phyloP scores from a whole-genome alignment of 30 jellyfish, hydroid and myxozoan genomes.

The Hydra vulgaris region DNA sequence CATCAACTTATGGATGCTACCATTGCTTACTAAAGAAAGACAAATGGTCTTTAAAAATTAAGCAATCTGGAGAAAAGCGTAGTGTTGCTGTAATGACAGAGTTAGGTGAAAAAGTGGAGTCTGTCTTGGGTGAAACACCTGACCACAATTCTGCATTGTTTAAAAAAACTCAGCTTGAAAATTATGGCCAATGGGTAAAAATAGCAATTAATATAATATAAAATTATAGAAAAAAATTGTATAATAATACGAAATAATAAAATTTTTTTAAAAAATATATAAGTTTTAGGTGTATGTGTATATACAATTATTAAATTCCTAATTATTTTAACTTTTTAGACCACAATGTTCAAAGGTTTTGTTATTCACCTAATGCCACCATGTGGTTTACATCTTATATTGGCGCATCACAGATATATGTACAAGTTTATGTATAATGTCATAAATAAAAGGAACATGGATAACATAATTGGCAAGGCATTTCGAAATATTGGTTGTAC shows the following conservation, averaged over 20 bases:
- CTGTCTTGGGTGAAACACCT: conserved; percentile 3
- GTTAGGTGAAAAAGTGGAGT: conserved; percentile 7
- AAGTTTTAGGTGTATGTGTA: too few relatives aligned
- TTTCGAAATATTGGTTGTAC: conserved; percentile 1
- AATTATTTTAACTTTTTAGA: background rate
- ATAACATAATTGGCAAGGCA: background rate
- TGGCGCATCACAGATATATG: conserved; percentile 18
- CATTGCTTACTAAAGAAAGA: conserved; percentile 3
- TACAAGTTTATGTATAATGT: background rate
- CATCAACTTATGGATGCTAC: conserved; percentile 15
- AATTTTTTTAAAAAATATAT: too few relatives aligned
- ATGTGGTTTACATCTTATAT: conserved; percentile 16
- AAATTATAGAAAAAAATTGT: too few relatives aligned
- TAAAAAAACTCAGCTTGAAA: background rate
- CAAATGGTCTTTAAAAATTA: background rate
- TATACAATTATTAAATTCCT: background rate
- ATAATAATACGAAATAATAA: background rate
- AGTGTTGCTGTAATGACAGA: background rate
- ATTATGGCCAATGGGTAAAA: conserved; percentile 23
- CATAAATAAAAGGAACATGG: background rate
- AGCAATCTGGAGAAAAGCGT: conserved; percentile 4
- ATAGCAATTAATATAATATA: background rate
- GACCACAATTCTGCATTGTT: conserved; percentile 1
- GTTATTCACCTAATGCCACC: conserved; percentile 8
- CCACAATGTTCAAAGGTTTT: background rate